Percentiles rank a stretch among this genome's conserved stretches.
Conservation (phyloP, 1,140 invertebrate species). For the Heliconius congener region DNA sequence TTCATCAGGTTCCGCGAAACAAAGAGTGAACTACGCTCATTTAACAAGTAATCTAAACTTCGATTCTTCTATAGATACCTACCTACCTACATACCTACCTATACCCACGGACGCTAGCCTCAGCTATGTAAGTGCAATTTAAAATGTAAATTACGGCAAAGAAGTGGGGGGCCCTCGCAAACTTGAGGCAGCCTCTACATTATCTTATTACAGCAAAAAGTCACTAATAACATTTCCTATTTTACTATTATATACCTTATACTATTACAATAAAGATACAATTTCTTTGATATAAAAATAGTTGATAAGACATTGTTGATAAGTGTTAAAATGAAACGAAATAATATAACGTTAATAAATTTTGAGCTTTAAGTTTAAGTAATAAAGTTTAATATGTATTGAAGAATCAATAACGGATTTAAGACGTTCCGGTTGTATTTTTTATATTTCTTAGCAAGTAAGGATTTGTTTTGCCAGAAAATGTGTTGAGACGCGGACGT, state of each 20-base stretch:
- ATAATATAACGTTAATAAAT: neutral
- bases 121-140: slow-evolving; percentile 80
- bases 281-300: neutral
- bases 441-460: slow-evolving; percentile 66
- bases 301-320: slow-evolving; percentile 15
- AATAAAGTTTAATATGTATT: slow-evolving; percentile 41
- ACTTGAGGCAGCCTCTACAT: slow-evolving; percentile 67
- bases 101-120: slow-evolving; percentile 55
- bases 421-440: slow-evolving; percentile 57
- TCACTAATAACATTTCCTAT: neutral
- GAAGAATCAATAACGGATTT: slow-evolving; percentile 27
- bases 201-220: slow-evolving; percentile 19
- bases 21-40: slow-evolving; percentile 10
- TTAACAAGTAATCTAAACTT: slow-evolving; percentile 28
- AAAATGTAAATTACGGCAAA: slow-evolving; percentile 81
- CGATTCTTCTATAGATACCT: slow-evolving; percentile 39
- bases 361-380: slow-evolving; percentile 23
- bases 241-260: slow-evolving; percentile 3
- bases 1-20: neutral
- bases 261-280: neutral
- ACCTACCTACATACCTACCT: slow-evolving; percentile 33
- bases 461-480: slow-evolving; percentile 65
- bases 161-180: slow-evolving; percentile 69
- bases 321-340: neutral
- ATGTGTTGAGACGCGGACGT: slow-evolving; percentile 54